Percentiles rank a stretch among this genome's conserved stretches.
phyloP scores from a whole-genome alignment of 2,888 invertebrate species.

The Pollenia griseotomentosa region DNA sequence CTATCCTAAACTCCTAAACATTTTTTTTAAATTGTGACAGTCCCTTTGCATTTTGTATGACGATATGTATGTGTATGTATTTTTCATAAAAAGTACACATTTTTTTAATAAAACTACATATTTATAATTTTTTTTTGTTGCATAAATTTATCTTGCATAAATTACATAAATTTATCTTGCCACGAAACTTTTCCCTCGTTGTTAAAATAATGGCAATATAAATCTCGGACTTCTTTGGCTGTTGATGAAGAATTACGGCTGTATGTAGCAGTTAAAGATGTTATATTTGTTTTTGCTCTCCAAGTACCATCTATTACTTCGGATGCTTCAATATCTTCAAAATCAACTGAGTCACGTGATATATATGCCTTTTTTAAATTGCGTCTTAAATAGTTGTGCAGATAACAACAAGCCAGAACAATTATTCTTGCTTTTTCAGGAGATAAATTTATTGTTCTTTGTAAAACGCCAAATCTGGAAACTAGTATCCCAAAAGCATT shows the following conservation, averaged over 20 bases:
- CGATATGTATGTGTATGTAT: no score
- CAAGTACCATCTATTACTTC: neutral
- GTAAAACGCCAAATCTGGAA: constrained; percentile 19
- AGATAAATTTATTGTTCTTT: constrained; percentile 2
- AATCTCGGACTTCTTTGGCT: constrained; percentile 16
- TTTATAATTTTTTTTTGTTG: no score
- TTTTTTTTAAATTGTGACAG: no score
- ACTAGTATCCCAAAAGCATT: constrained; percentile 27
- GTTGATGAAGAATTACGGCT: neutral
- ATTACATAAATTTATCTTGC: constrained; percentile 20
- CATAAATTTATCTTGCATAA: no score
- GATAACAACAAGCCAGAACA: constrained; percentile 38
- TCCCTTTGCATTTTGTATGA: no score
- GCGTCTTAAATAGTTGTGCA: constrained; percentile 37
- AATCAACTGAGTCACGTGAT: neutral
- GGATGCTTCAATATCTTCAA: constrained; percentile 3
- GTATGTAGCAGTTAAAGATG: neutral
- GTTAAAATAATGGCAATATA: constrained; percentile 17
- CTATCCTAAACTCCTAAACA: no score
- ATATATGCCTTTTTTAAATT: neutral
- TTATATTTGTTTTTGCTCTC: neutral
- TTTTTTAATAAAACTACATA: no score
- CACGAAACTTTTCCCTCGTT: constrained; percentile 15
- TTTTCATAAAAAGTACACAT: no score
- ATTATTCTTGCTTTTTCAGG: constrained; percentile 25